Percentiles rank a stretch among this genome's conserved stretches.
These are phyloP conservation scores for Balearica regulorum DNA, from an alignment of 2,797 vertebrate species.

Conservation along the genomic window DNA sequence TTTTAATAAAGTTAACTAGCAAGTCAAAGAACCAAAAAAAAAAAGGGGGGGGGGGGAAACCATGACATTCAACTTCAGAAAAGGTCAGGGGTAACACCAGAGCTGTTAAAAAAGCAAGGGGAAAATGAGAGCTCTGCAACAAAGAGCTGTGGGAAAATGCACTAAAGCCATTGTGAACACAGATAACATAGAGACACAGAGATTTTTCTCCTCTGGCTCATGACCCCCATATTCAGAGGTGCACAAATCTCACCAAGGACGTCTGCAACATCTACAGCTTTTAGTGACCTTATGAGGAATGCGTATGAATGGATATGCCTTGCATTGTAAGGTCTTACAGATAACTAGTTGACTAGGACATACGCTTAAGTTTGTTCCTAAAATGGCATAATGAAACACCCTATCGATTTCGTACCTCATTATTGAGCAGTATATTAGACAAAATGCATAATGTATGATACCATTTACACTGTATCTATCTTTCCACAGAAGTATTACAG, in stretches of 20 bases:
- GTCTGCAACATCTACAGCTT: not conserved
- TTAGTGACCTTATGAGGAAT: not conserved
- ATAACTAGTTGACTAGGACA: not conserved
- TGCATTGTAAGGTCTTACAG: not conserved
- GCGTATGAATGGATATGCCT: not conserved
- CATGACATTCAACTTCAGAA: not conserved
- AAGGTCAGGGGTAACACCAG: not conserved
- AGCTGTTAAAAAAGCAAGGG: not conserved
- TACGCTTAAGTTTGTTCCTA: not conserved
- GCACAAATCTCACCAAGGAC: not conserved
- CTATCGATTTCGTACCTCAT: accelerated
- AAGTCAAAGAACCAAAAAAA: not conserved
- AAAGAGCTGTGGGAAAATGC: not conserved
- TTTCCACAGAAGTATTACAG: not conserved
- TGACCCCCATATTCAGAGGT: not conserved
- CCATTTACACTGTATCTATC: not conserved
- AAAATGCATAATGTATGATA: not conserved
- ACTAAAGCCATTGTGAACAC: not conserved
- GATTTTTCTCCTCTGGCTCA: not conserved
- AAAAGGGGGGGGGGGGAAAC: not conserved
- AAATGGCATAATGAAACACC: not conserved
- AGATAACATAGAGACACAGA: not conserved
- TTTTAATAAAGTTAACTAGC: not conserved
- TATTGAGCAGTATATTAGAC: not conserved
- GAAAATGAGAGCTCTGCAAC: not conserved